phyloP scores from a whole-genome alignment of 2,888 invertebrate species.

The Cremastinae sp. region DNA sequence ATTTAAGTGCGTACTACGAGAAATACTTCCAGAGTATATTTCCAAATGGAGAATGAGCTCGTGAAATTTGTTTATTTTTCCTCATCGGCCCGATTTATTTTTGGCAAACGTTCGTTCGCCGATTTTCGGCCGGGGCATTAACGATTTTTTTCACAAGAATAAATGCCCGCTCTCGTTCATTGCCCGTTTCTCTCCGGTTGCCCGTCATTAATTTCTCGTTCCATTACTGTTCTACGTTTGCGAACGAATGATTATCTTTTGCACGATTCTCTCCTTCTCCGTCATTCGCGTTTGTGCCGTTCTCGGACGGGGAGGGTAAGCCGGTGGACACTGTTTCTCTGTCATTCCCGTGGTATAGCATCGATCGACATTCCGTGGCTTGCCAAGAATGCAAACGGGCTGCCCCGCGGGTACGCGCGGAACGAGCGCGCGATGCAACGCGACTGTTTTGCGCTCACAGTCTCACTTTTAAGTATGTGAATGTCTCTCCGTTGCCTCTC shows the following conservation, averaged over 20 bases:
- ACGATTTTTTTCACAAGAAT: too few species aligned
- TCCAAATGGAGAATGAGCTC: too few species aligned
- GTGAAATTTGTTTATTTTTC: too few species aligned
- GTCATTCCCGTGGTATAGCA: slow-evolving; percentile 70
- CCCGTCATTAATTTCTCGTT: slow-evolving; percentile 17
- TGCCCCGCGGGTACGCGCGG: slow-evolving; percentile 38
- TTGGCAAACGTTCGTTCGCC: too few species aligned
- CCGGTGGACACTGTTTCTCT: slow-evolving; percentile 44
- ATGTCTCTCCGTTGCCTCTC: too few species aligned
- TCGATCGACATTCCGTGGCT: slow-evolving; percentile 71
- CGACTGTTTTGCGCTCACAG: slow-evolving; percentile 32
- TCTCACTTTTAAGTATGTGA: slow-evolving; percentile 29
- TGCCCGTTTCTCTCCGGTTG: neutral
- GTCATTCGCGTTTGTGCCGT: neutral
- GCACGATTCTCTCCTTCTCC: slow-evolving; percentile 4
- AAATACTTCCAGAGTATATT: too few species aligned
- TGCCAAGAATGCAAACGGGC: slow-evolving; percentile 70
- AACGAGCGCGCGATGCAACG: slow-evolving; percentile 14
- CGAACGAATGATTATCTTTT: slow-evolving; percentile 27
- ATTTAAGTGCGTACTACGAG: too few species aligned
- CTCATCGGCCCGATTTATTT: too few species aligned
- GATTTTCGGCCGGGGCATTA: too few species aligned
- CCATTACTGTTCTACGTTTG: slow-evolving; percentile 11
- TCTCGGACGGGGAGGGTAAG: slow-evolving; percentile 22
- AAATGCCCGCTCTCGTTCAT: too few species aligned